Conservation (phyloP, 2,888 invertebrate species). For the Blastobasis adustella region DNA sequence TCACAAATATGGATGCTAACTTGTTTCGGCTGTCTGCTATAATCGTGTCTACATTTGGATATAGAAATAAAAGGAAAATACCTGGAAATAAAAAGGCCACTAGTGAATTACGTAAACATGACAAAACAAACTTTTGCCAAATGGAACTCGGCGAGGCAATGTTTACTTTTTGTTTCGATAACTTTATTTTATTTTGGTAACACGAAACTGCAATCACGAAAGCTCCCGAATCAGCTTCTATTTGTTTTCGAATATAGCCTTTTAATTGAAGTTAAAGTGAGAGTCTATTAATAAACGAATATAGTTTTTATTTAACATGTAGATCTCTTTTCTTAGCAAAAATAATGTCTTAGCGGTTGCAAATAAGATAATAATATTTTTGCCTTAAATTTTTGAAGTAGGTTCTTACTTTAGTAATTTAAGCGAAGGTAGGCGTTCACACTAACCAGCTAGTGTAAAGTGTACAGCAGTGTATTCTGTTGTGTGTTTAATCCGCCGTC, state of each 20-base stretch:
- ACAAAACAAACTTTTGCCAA: conserved; percentile 20
- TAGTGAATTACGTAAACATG: conserved; percentile 24
- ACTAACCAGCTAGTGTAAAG: too few relatives aligned
- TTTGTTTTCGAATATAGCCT: not conserved
- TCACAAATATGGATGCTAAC: not conserved
- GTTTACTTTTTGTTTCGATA: conserved; percentile 23
- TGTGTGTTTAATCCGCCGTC: too few relatives aligned
- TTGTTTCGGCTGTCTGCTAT: not conserved
- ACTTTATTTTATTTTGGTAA: conserved; percentile 19
- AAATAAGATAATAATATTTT: too few relatives aligned
- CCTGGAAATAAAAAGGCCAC: conserved; percentile 6
- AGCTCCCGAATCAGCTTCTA: not conserved
- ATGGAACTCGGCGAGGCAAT: conserved; percentile 20
- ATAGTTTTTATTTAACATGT: too few relatives aligned
- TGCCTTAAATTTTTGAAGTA: too few relatives aligned
- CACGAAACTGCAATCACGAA: conserved; percentile 16
- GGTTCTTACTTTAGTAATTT: too few relatives aligned
- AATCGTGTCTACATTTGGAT: too few relatives aligned
- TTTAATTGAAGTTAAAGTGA: not conserved
- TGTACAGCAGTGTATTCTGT: too few relatives aligned
- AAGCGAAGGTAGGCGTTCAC: too few relatives aligned
- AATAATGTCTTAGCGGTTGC: too few relatives aligned
- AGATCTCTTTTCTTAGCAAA: too few relatives aligned
- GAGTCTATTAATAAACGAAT: too few relatives aligned
- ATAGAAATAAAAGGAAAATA: not conserved